phyloP scores from a whole-genome alignment of 2,797 vertebrate species.

The Xiphorhynchus erythropygius region DNA sequence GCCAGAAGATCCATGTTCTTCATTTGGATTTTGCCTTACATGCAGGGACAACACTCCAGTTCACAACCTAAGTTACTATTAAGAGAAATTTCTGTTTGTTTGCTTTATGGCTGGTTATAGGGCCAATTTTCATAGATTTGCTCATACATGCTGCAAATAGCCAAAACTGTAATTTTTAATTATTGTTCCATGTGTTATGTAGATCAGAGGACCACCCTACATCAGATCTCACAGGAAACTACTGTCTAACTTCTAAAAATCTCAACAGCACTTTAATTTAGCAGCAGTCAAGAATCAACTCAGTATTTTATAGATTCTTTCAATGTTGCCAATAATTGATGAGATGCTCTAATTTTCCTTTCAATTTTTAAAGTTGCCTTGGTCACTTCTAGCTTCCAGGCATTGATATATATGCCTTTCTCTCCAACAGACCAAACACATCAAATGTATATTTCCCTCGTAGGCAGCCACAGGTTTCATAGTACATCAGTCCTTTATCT shows the following conservation, averaged over 20 bases:
- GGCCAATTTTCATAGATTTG: neutral
- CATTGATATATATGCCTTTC: neutral
- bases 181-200: neutral
- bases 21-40: neutral
- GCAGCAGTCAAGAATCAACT: neutral
- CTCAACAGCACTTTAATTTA: neutral
- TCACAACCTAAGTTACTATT: neutral
- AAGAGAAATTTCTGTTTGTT: neutral
- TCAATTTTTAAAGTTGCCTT: neutral
- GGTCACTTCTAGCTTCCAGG: neutral
- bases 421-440: neutral
- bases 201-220: neutral
- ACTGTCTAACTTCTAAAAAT: neutral
- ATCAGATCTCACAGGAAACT: neutral
- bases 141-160: neutral
- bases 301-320: neutral
- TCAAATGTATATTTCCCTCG: fast-evolving
- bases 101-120: neutral
- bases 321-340: neutral
- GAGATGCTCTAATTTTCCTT: neutral
- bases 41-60: neutral
- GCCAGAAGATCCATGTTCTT: neutral
- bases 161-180: neutral
- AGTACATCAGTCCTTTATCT: neutral
- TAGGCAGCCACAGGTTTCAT: neutral